Evolutionary conservation across 2,888 invertebrate genomes (phyloP).

Genomic region (Cantharis rufa): DNA sequence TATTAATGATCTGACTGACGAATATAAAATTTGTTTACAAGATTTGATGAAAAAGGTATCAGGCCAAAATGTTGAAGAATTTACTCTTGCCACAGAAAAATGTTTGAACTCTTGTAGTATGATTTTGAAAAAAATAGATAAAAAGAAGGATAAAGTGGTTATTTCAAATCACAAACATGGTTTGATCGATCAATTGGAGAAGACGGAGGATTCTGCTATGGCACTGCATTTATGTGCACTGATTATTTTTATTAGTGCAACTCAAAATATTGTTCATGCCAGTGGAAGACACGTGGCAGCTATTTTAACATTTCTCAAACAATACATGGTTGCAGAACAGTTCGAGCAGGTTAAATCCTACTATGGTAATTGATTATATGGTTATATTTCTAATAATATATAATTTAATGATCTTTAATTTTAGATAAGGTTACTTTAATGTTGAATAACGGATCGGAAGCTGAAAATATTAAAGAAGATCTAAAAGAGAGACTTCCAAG

Average conservation of each 20-base stretch:
- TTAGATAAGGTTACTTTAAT: constrained; percentile 69
- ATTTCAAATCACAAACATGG: constrained; percentile 81
- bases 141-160: constrained; percentile 81
- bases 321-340: constrained; percentile 69
- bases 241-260: constrained; percentile 78
- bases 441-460: constrained; percentile 61
- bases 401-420: constrained; percentile 32
- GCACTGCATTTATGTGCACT: constrained; percentile 77
- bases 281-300: constrained; percentile 91
- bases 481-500: constrained; percentile 57
- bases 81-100: constrained; percentile 74
- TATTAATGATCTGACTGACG: constrained; percentile 68
- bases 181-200: constrained; percentile 75
- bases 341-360: constrained; percentile 68
- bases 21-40: constrained; percentile 67
- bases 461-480: constrained; percentile 57
- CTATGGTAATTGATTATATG: constrained; percentile 67
- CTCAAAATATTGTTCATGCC: constrained; percentile 85
- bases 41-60: constrained; percentile 71
- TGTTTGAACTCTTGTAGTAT: constrained; percentile 74
- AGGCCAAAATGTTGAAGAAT: constrained; percentile 76
- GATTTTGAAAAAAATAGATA: constrained; percentile 86
- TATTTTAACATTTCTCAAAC: constrained; percentile 74
- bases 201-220: constrained; percentile 76
- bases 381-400: neutral